Percentiles rank a stretch among this genome's conserved stretches.
phyloP scores from a whole-genome alignment of 2,797 vertebrate genomes.

The Sebastes minor region DNA sequence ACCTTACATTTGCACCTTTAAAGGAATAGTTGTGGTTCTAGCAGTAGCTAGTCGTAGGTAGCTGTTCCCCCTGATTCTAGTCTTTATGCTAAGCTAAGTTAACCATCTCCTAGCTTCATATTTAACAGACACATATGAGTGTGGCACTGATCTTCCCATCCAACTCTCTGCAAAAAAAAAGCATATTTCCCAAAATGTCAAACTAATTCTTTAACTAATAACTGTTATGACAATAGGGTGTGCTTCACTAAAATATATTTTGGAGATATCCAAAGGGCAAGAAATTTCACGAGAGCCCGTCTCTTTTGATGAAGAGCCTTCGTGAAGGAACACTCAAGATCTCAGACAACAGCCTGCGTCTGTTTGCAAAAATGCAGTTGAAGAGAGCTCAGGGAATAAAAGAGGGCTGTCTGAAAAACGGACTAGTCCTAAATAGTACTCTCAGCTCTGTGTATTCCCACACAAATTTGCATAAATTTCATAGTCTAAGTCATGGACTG shows the following conservation, averaged over 20 bases:
- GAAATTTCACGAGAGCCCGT: not conserved
- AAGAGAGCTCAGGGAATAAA: slow-evolving; percentile 63
- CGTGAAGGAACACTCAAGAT: slow-evolving; percentile 5
- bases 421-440: slow-evolving; percentile 63
- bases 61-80: not conserved
- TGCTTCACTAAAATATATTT: not conserved
- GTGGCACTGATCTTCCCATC: too few relatives aligned
- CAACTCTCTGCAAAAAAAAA: too few relatives aligned
- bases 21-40: not conserved
- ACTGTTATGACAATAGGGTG: not conserved
- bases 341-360: slow-evolving; percentile 38
- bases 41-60: not conserved
- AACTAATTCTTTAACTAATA: too few relatives aligned
- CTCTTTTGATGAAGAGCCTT: not conserved
- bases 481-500: slow-evolving; percentile 74
- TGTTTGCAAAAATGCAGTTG: slow-evolving; percentile 56
- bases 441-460: slow-evolving; percentile 74
- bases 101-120: not conserved
- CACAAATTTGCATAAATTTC: slow-evolving; percentile 82
- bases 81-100: not conserved
- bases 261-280: not conserved
- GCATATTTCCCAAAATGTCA: too few relatives aligned
- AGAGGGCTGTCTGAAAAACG: slow-evolving; percentile 55
- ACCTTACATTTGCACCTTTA: too few relatives aligned
- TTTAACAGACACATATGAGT: too few relatives aligned